phyloP scores from a whole-genome alignment of 2,888 invertebrate genomes.

The Drosophila paranaensis region DNA sequence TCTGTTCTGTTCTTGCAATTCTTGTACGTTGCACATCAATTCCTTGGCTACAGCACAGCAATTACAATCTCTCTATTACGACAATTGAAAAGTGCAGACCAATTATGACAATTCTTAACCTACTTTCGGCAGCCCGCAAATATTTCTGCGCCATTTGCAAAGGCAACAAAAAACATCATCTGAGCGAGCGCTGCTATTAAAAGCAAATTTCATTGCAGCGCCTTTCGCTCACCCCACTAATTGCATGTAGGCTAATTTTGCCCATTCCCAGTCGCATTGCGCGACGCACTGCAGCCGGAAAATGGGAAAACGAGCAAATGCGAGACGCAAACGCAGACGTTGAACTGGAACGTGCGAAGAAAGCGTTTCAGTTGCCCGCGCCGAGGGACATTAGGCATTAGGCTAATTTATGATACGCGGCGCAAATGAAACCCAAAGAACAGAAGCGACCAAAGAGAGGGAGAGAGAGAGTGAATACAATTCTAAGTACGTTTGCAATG shows the following conservation, averaged over 20 bases:
- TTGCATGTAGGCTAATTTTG: conserved; percentile 71
- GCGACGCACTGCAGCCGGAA: conserved; percentile 30
- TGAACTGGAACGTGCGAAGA: conserved; percentile 70
- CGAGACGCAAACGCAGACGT: conserved; percentile 10
- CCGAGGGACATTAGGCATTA: conserved; percentile 24
- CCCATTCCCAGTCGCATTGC: conserved; percentile 53
- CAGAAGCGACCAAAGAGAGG: neutral
- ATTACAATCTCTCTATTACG: conserved; percentile 47
- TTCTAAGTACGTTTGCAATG: conserved; percentile 9
- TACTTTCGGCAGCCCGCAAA: conserved; percentile 50
- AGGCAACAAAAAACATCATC: conserved; percentile 34
- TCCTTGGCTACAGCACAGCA: conserved; percentile 29
- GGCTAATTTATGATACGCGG: conserved; percentile 25
- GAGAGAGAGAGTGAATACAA: conserved; percentile 3
- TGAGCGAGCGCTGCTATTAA: conserved; percentile 49
- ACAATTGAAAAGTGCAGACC: conserved; percentile 45
- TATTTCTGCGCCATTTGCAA: conserved; percentile 59
- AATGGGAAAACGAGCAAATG: conserved; percentile 1
- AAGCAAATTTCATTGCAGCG: conserved; percentile 51
- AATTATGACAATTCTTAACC: conserved; percentile 74
- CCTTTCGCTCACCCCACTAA: conserved; percentile 50
- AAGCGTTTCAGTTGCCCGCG: conserved; percentile 7
- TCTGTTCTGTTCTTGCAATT: conserved; percentile 16
- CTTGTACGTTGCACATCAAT: conserved; percentile 17
- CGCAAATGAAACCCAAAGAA: conserved; percentile 10